Evolutionary conservation across 2,113 vertebrate genomes (phyloP), one percentile per base, ranked within the genome.

Genomic region (Trachemys scripta): DNA sequence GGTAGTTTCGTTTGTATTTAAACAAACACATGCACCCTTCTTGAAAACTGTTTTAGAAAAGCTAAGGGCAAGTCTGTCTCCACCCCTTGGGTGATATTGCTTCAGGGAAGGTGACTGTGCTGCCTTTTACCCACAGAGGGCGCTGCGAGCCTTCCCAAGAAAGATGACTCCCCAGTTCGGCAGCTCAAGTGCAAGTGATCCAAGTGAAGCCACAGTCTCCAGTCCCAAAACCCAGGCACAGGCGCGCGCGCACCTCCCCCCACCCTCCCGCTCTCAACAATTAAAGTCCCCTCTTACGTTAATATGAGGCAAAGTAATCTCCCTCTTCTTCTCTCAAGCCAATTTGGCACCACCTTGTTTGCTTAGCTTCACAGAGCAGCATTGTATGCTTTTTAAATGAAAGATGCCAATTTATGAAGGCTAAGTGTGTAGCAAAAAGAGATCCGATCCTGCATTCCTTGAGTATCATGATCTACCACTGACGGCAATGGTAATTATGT

Each of bases 41-140:
- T 35, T 29, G 62, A 8, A 17, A 65, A 65, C 31, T 35, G 62
- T 35, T 17, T 65, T 35, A 65, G 31, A n/a, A 35, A 65, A 65
- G 57, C 57, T 59, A 11, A 59, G 57, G 57, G 12, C 57, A 13
- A 31, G 27, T 31, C 57, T 31, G 57, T 65, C 62, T 35, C 59
- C 59, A 16, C 65, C 65, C 35, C 13, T 20, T 20, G 20, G 65
- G 17, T 72, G 65, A 17, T 38, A 19, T 38, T 22, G 65, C n/a
- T 72, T 38, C 19, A 38, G 65, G n/a, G n/a, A n/a, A 17, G 24
- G 53, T 50, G 45, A 10, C 45, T 35, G 12, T 89, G 42, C 97
- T 62, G 6, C 83, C 47, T 80, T 59, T 57, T 12, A 62, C 97
- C 98, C 95, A 98, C 96, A 98, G 98, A 98, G 98, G 98, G 98